Percentiles rank a stretch among this genome's conserved stretches.
phyloP scores from a whole-genome alignment of 2,888 invertebrate genomes.

The Pyrrhosoma nymphula region DNA sequence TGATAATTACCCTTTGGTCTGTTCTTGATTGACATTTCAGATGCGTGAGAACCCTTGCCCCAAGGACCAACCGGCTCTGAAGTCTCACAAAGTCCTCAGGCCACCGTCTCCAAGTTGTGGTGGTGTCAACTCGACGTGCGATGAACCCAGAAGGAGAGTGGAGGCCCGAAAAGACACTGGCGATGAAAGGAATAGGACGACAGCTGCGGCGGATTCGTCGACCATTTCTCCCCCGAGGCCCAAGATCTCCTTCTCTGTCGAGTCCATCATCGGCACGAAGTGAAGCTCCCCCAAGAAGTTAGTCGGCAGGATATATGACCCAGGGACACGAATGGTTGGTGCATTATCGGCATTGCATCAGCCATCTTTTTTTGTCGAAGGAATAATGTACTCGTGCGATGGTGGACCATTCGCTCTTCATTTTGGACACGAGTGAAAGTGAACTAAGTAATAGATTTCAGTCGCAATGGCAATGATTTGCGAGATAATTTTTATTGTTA shows the following conservation, averaged over 20 bases:
- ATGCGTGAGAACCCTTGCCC: background rate
- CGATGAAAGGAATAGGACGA: background rate
- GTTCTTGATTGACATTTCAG: background rate
- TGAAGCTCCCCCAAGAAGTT: slow-evolving; percentile 72
- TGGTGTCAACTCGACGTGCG: background rate
- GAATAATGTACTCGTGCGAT: no score
- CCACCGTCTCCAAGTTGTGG: background rate
- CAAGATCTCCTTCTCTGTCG: slow-evolving; percentile 83
- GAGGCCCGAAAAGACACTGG: background rate
- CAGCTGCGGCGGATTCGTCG: background rate
- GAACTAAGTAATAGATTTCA: no score
- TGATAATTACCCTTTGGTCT: no score
- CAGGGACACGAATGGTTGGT: background rate
- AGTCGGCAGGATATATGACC: background rate
- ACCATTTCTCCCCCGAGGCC: slow-evolving; percentile 70
- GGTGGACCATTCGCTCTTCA: no score
- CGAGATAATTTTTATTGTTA: no score
- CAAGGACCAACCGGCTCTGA: background rate
- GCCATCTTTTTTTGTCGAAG: background rate
- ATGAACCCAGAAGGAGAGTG: background rate
- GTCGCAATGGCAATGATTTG: no score
- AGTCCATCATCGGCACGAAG: slow-evolving; percentile 85
- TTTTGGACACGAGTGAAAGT: no score
- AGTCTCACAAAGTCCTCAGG: background rate
- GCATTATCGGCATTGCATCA: background rate